Evolutionary conservation across 2,797 vertebrate species (phyloP).

Genomic region (Anguilla anguilla): DNA sequence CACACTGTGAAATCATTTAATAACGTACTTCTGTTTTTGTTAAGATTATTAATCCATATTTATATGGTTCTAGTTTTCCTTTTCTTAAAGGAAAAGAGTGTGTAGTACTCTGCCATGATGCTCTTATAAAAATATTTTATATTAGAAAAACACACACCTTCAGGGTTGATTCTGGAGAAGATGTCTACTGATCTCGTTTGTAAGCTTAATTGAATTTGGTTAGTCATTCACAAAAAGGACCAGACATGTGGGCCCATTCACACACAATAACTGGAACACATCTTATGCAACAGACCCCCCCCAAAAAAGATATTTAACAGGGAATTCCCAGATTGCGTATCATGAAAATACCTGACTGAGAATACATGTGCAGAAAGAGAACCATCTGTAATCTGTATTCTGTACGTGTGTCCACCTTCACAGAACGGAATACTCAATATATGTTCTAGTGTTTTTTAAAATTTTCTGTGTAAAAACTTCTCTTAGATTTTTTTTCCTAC

Average conservation of each 20-base stretch:
- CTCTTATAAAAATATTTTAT: background rate
- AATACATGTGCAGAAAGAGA: background rate
- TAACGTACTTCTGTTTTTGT: background rate
- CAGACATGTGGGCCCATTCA: background rate
- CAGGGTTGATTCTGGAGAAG: background rate
- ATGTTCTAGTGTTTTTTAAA: background rate
- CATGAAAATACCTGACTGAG: background rate
- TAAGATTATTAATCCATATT: background rate
- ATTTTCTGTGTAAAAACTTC: background rate
- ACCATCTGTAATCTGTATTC: too few species aligned
- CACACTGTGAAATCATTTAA: background rate
- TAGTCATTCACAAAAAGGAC: background rate
- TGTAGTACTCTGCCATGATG: background rate
- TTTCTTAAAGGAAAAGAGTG: background rate
- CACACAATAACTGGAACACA: background rate
- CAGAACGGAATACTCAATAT: too few species aligned
- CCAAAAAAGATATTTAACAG: background rate
- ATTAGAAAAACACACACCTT: background rate
- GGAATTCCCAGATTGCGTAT: background rate
- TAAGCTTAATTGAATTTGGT: background rate
- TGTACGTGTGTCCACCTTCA: too few species aligned
- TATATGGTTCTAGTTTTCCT: background rate
- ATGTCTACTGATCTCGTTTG: background rate
- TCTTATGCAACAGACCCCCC: background rate
- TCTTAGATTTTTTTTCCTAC: constrained; percentile 19